These are phyloP conservation scores for Ophthalmolycus amberensis DNA, from an alignment of 2,113 vertebrate species.

Conservation along the genomic window DNA sequence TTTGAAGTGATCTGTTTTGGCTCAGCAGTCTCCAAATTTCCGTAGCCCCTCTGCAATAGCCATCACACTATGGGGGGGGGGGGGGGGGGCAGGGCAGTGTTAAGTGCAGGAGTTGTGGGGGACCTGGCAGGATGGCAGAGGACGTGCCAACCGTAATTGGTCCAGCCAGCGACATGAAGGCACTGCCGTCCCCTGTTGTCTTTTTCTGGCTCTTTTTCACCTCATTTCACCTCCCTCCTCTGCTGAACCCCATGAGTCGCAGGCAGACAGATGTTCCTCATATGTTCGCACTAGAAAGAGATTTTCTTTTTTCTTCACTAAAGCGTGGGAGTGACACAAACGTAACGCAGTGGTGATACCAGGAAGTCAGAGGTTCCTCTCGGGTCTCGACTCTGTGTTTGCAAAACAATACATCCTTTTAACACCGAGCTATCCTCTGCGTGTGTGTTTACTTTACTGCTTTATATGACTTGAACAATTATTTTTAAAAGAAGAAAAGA, in stretches of 20 bases:
- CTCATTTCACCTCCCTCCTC: conserved; percentile 60
- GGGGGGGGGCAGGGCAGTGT: conserved; percentile 29
- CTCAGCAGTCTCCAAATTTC: conserved; percentile 86
- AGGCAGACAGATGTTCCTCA: conserved; percentile 78
- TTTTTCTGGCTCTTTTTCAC: conserved; percentile 56
- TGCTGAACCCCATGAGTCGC: conserved; percentile 32
- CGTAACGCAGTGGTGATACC: conserved; percentile 57
- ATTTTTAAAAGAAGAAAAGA: neutral
- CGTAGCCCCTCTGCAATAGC: conserved; percentile 81
- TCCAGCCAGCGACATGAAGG: conserved; percentile 58
- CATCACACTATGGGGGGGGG: conserved; percentile 43
- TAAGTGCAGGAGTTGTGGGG: conserved; percentile 56
- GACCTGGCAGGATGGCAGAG: conserved; percentile 65
- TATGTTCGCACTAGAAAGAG: conserved; percentile 62
- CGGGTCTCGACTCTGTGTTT: conserved; percentile 37
- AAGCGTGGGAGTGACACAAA: conserved; percentile 56
- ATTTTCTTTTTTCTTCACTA: conserved; percentile 19
- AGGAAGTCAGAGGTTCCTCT: conserved; percentile 65
- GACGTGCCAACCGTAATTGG: conserved; percentile 64
- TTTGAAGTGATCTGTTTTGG: conserved; percentile 90
- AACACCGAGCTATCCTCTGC: neutral
- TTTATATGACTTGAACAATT: neutral
- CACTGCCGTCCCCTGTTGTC: conserved; percentile 30
- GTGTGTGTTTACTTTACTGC: too few species aligned
- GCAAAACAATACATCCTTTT: conserved; percentile 16